These are phyloP conservation scores for Otolemur crassicaudatus DNA, from an alignment of 2,797 vertebrate species.

Conservation along the genomic window DNA sequence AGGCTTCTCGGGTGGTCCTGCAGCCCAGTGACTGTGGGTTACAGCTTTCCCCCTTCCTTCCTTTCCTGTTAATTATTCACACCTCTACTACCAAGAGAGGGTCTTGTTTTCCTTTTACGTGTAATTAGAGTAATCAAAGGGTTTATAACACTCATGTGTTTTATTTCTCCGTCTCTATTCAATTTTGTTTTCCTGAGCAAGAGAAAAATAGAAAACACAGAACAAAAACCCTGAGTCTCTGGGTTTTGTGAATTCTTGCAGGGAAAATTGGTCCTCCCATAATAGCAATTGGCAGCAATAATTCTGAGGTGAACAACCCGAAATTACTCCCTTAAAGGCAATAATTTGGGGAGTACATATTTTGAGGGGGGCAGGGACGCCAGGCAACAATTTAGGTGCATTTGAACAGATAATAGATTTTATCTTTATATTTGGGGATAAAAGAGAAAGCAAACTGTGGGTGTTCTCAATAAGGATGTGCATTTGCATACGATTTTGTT, in stretches of 20 bases:
- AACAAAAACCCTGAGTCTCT: conserved; percentile 60
- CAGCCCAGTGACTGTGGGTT: conserved; percentile 58
- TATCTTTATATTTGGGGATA: conserved; percentile 76
- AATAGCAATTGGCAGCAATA: conserved; percentile 76
- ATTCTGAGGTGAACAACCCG: conserved; percentile 85
- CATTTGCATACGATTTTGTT: conserved; percentile 68
- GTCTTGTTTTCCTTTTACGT: conserved; percentile 88
- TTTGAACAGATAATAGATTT: conserved; percentile 64
- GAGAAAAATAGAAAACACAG: conserved; percentile 69
- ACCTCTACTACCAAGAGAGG: conserved; percentile 78
- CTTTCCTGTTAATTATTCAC: conserved; percentile 88
- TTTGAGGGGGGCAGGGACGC: conserved; percentile 60
- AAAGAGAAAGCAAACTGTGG: conserved; percentile 58
- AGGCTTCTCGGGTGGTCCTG: conserved; percentile 57
- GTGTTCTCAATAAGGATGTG: conserved; percentile 29
- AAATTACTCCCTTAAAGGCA: conserved; percentile 78
- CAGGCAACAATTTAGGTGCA: conserved; percentile 75
- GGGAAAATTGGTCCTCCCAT: conserved; percentile 83
- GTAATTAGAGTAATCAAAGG: conserved; percentile 89
- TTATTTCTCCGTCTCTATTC: conserved; percentile 73
- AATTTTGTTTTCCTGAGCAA: neutral
- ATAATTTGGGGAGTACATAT: conserved; percentile 76
- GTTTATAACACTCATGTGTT: conserved; percentile 83
- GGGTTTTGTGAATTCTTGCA: conserved; percentile 82
- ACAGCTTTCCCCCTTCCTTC: conserved; percentile 82